These are phyloP conservation scores for Drosophila paramelanica DNA, from an alignment of 2,888 invertebrate species.

Conservation along the genomic window DNA sequence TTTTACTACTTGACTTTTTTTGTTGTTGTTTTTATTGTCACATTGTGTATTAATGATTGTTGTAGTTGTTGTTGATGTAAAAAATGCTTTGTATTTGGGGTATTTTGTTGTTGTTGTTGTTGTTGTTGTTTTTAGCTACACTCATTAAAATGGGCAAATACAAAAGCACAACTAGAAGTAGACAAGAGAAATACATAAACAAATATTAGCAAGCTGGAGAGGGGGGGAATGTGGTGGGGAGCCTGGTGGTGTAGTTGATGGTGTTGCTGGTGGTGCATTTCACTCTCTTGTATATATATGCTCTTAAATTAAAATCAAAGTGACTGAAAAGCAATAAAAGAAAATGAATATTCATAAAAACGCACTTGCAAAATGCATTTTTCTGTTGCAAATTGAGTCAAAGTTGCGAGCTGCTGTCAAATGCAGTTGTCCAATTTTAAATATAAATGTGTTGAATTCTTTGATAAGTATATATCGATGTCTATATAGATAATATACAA, in stretches of 20 bases:
- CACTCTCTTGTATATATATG: constrained; percentile 6
- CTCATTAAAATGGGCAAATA: constrained; percentile 79
- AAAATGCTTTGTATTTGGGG: constrained; percentile 55
- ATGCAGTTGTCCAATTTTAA: no score
- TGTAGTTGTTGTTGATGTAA: constrained; percentile 54
- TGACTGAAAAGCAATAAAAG: constrained; percentile 11
- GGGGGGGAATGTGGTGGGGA: constrained; percentile 7
- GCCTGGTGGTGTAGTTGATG: background rate
- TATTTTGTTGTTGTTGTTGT: constrained; percentile 35
- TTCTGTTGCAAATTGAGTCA: constrained; percentile 58
- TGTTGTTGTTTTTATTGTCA: constrained; percentile 64
- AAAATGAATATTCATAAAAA: background rate
- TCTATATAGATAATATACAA: background rate
- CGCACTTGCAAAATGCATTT: background rate
- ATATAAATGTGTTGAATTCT: no score
- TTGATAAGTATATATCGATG: background rate
- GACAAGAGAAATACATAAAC: constrained; percentile 75
- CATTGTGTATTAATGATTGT: constrained; percentile 70
- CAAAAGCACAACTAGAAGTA: constrained; percentile 77
- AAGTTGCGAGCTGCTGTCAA: constrained; percentile 9
- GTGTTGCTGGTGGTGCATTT: constrained; percentile 13
- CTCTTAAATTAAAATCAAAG: constrained; percentile 17
- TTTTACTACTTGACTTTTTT: constrained; percentile 25
- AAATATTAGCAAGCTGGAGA: constrained; percentile 73
- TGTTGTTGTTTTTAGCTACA: constrained; percentile 66